Percentiles rank a stretch among this genome's conserved stretches.
phyloP scores from a whole-genome alignment of 2,797 vertebrate genomes.

The Strix occidentalis region DNA sequence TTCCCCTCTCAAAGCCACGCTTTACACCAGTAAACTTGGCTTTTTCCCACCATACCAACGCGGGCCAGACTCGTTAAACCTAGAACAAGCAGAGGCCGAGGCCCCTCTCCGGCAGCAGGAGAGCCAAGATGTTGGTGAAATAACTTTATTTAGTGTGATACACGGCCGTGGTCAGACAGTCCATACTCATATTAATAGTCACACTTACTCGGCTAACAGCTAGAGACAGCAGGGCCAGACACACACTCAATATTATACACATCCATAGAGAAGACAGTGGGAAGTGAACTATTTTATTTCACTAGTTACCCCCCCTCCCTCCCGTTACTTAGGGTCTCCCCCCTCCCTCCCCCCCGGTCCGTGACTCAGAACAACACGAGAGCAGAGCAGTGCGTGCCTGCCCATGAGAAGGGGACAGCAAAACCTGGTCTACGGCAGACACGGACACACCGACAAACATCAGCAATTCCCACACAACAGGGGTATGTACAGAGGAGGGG shows the following conservation, averaged over 20 bases:
- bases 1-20: no score
- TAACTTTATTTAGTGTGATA: slow-evolving; percentile 89
- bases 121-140: slow-evolving; percentile 79
- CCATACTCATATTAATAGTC: slow-evolving; percentile 89
- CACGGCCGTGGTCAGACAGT: slow-evolving; percentile 89
- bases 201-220: slow-evolving; percentile 92
- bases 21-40: not conserved
- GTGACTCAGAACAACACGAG: slow-evolving; percentile 53
- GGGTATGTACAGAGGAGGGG: slow-evolving; percentile 37
- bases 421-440: slow-evolving; percentile 54
- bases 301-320: slow-evolving; percentile 42
- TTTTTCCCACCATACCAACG: no score
- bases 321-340: slow-evolving; percentile 13
- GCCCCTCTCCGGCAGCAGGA: not conserved
- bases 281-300: slow-evolving; percentile 56
- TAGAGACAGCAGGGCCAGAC: slow-evolving; percentile 90
- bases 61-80: not conserved
- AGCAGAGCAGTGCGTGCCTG: slow-evolving; percentile 35
- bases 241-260: slow-evolving; percentile 86
- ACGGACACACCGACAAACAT: slow-evolving; percentile 53
- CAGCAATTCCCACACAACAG: slow-evolving; percentile 55
- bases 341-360: slow-evolving; percentile 51
- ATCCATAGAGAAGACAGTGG: slow-evolving; percentile 86
- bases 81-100: no score
- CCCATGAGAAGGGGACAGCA: slow-evolving; percentile 39